Conservation (phyloP, 2,888 invertebrate genomes). For the Elysia crispata region DNA sequence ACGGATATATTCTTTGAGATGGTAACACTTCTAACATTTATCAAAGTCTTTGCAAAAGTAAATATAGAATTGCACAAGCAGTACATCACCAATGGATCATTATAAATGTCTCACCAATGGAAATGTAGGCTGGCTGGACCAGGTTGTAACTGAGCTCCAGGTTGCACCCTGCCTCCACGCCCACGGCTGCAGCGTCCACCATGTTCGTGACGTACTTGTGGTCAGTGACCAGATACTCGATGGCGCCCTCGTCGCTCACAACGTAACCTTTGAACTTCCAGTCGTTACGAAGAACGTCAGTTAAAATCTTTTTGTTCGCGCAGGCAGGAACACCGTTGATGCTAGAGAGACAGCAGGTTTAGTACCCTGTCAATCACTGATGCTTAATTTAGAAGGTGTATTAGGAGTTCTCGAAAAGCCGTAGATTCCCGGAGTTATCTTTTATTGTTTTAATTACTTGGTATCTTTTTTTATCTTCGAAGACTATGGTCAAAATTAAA, state of each 20-base stretch:
- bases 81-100: background rate
- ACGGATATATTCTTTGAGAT: too few species aligned
- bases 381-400: too few species aligned
- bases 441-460: too few species aligned
- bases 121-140: constrained; percentile 33
- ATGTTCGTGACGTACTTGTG: constrained; percentile 66
- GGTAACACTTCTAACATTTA: too few species aligned
- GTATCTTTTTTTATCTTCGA: too few species aligned
- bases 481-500: too few species aligned
- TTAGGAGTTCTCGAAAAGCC: too few species aligned
- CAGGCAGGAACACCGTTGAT: constrained; percentile 75
- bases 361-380: too few species aligned
- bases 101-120: constrained; percentile 37
- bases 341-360: constrained; percentile 54
- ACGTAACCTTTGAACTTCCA: constrained; percentile 74
- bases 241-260: constrained; percentile 73
- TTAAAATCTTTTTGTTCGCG: constrained; percentile 68
- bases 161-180: constrained; percentile 67
- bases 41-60: too few species aligned
- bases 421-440: too few species aligned
- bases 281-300: constrained; percentile 67
- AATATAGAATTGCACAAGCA: too few species aligned
- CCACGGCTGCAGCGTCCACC: constrained; percentile 64
- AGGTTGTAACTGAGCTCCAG: constrained; percentile 60
- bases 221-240: constrained; percentile 63